Base-by-base conservation (phyloP, 2,797 vertebrate genomes). In the Dromococcyx pavoninus region DNA sequence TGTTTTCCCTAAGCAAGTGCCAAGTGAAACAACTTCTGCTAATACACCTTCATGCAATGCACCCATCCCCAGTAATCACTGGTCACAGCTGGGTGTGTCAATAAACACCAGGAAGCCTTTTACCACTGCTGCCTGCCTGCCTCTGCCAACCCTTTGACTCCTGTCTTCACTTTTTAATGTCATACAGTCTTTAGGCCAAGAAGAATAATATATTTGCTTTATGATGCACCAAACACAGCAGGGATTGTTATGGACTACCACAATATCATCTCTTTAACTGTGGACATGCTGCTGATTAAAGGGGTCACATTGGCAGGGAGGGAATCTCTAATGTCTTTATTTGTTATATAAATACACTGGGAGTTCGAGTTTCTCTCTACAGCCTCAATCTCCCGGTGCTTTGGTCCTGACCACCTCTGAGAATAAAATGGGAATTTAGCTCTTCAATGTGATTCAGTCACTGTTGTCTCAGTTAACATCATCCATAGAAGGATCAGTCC, bases 361-460 rank as follows among this genome's bases (percentile, higher is more conserved):
- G 69, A 89, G 69, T 89, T 96, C 73, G 94, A 86, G 48, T 86
- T 92, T 89, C 79, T n/a, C n/a, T 53, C 24, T 77, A 30, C 33
- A 82, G 61, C n/a, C 78, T 53, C 18, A 10, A 57, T 13, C 27
- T 78, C 33, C 23, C 24, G 6, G 24, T 80, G 32, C 81, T 92
- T 87, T 95, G 81, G 95, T 94, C 65, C 44, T 70, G 73, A 77
- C 65, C 75, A 94, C 57, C 78, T 95, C 57, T 57, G 85, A 93
- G 91, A 94, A 93, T 89, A 89, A 96, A 93, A 94, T 37, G n/a
- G 44, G 51, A 95, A 93, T 91, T 94, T 82, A 89, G 64, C 54
- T 92, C 64, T 93, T 89, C 90, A 82, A 75, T 85, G 57, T 25
- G 69, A 64, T 89, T 91, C 18, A 1, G 53, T 83, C 37, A 58